Conservation (phyloP, 2,888 invertebrate genomes). For the Dermolepida albohirtum region DNA sequence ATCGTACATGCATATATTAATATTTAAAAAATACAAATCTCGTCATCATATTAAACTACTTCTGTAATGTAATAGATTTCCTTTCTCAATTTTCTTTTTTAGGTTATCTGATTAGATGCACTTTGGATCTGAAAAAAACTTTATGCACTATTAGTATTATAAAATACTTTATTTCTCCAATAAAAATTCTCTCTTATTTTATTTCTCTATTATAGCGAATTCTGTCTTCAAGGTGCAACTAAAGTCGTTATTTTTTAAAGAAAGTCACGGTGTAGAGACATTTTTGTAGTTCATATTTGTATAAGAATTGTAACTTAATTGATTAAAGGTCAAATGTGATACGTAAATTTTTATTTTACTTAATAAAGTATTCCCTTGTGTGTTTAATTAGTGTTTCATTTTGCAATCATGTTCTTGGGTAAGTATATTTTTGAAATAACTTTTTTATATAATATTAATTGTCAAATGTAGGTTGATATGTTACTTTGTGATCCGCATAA, state of each 20-base stretch:
- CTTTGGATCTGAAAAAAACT: slow-evolving; percentile 39
- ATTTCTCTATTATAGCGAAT: slow-evolving; percentile 4
- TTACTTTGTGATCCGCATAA: too few relatives aligned
- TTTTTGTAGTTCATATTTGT: slow-evolving; percentile 53
- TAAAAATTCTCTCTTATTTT: slow-evolving; percentile 19
- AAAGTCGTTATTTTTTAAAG: slow-evolving; percentile 40
- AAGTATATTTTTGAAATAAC: slow-evolving; percentile 8
- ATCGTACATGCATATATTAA: slow-evolving; percentile 19
- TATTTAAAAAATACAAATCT: slow-evolving; percentile 10
- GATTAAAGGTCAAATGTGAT: slow-evolving; percentile 44
- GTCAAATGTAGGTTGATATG: too few relatives aligned
- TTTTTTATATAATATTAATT: neutral
- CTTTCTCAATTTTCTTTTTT: slow-evolving; percentile 19
- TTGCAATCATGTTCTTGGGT: neutral
- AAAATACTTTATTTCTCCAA: slow-evolving; percentile 26
- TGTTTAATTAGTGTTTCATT: slow-evolving; percentile 5
- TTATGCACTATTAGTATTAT: slow-evolving; percentile 35
- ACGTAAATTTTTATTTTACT: slow-evolving; percentile 36
- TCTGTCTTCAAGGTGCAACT: slow-evolving; percentile 42
- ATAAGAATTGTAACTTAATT: slow-evolving; percentile 50
- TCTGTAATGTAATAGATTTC: slow-evolving; percentile 19
- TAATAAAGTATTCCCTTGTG: slow-evolving; percentile 23
- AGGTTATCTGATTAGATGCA: slow-evolving; percentile 40
- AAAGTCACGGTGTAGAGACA: slow-evolving; percentile 42
- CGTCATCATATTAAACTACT: slow-evolving; percentile 4